These are phyloP conservation scores for Bicyclus anynana DNA, from an alignment of 1,140 invertebrate species.

Conservation along the genomic window DNA sequence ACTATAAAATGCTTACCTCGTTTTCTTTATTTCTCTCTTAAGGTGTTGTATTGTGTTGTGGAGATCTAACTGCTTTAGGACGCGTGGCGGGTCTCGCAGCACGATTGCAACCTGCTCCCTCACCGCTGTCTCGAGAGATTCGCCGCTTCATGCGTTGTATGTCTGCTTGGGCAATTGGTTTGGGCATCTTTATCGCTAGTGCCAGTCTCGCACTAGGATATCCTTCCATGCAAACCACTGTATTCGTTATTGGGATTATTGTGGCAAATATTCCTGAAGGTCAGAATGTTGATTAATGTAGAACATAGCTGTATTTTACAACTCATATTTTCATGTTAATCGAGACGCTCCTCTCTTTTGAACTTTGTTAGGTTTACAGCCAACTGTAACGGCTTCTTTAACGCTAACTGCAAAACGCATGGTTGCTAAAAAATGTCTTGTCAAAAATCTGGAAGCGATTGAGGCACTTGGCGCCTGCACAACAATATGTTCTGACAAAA, in stretches of 20 bases:
- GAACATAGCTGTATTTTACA: too few species aligned
- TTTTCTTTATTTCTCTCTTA: background rate
- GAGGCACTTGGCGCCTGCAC: conserved; percentile 63
- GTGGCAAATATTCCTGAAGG: conserved; percentile 69
- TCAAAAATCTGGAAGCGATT: conserved; percentile 64
- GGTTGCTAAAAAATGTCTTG: conserved; percentile 61
- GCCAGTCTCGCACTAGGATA: conserved; percentile 53
- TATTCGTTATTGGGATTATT: conserved; percentile 65
- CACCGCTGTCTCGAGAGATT: conserved; percentile 53
- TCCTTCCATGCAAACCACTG: conserved; percentile 60
- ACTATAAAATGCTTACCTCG: background rate
- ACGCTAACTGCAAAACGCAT: conserved; percentile 63
- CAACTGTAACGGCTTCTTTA: conserved; percentile 62
- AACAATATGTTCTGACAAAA: conserved; percentile 51
- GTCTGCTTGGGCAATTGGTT: conserved; percentile 48
- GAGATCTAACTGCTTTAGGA: conserved; percentile 62
- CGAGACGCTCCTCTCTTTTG: too few species aligned
- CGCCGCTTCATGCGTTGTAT: conserved; percentile 55
- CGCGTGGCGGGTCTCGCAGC: conserved; percentile 61
- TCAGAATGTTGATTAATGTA: too few species aligned
- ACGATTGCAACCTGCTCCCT: conserved; percentile 51
- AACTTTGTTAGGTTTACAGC: conserved; percentile 47
- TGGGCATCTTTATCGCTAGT: conserved; percentile 50
- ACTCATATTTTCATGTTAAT: too few species aligned
- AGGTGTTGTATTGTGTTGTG: conserved; percentile 65